Conservation (phyloP, 2,888 invertebrate species). For the Alloscopus bannaensis region DNA sequence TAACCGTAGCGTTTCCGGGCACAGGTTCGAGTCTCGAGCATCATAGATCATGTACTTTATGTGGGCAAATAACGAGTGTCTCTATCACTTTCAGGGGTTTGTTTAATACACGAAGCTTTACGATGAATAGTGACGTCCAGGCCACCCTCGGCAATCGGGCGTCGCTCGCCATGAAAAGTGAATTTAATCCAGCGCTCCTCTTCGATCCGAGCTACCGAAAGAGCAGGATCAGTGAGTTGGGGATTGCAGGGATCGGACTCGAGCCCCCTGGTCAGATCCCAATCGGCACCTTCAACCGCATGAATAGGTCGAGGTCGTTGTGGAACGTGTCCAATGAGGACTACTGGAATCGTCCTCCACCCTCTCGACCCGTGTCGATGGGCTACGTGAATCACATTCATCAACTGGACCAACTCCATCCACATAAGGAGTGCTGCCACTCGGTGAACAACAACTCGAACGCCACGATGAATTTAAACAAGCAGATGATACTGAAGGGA, state of each 20-base stretch:
- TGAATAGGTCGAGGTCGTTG: slow-evolving; percentile 66
- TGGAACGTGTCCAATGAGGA: slow-evolving; percentile 72
- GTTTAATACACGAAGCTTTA: slow-evolving; percentile 66
- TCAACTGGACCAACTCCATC: slow-evolving; percentile 54
- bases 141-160: slow-evolving; percentile 46
- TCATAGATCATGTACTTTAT: neutral
- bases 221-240: slow-evolving; percentile 70
- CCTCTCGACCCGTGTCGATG: slow-evolving; percentile 71
- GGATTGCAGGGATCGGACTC: slow-evolving; percentile 71
- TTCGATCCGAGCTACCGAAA: slow-evolving; percentile 71
- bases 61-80: neutral
- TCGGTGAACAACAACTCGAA: slow-evolving; percentile 60
- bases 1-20: neutral
- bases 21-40: neutral
- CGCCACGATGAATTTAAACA: slow-evolving; percentile 61
- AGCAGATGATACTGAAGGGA: slow-evolving; percentile 56
- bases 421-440: slow-evolving; percentile 54
- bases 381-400: slow-evolving; percentile 70
- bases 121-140: slow-evolving; percentile 63
- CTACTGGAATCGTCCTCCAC: slow-evolving; percentile 73
- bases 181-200: slow-evolving; percentile 69
- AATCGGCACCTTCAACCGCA: slow-evolving; percentile 55
- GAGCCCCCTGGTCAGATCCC: slow-evolving; percentile 68
- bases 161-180: slow-evolving; percentile 67
- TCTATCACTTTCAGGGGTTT: slow-evolving; percentile 52